Percentiles rank a stretch among this genome's conserved stretches.
These are phyloP conservation scores for Melanostigma gelatinosum DNA, from an alignment of 2,113 vertebrate genomes.

Conservation along the genomic window DNA sequence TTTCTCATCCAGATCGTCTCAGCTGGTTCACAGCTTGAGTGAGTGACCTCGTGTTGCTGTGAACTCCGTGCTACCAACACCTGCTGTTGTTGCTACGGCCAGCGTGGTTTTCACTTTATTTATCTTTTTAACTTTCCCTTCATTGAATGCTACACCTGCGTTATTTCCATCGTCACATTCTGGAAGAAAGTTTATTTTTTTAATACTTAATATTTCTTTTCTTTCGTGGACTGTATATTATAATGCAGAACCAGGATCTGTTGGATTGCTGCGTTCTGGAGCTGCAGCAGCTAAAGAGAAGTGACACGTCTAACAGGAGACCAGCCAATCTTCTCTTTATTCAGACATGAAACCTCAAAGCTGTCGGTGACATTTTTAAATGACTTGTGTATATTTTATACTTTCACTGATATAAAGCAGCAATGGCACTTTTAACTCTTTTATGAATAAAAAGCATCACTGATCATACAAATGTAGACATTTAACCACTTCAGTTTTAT, in stretches of 20 bases:
- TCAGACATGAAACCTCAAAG: not conserved
- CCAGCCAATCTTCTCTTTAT: not conserved
- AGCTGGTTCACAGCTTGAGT: not conserved
- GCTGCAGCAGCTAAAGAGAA: too few species aligned
- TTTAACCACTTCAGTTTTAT: not conserved
- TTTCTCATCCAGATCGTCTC: not conserved
- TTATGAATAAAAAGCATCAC: not conserved
- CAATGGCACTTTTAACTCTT: not conserved
- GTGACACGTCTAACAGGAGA: too few species aligned
- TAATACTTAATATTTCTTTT: too few species aligned
- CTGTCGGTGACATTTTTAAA: too few species aligned
- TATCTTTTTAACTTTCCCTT: not conserved
- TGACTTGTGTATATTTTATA: too few species aligned
- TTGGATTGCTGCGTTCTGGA: not conserved
- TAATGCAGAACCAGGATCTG: not conserved
- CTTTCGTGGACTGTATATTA: too few species aligned
- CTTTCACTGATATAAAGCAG: too few species aligned
- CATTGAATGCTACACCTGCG: not conserved
- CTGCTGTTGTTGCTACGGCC: not conserved
- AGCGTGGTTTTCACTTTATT: not conserved
- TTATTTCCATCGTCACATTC: too few species aligned
- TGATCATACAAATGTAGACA: not conserved
- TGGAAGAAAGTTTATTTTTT: not conserved
- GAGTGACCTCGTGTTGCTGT: not conserved
- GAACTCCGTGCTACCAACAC: not conserved